Base-by-base conservation (phyloP, 2,797 vertebrate species). In the Tapera naevia region DNA sequence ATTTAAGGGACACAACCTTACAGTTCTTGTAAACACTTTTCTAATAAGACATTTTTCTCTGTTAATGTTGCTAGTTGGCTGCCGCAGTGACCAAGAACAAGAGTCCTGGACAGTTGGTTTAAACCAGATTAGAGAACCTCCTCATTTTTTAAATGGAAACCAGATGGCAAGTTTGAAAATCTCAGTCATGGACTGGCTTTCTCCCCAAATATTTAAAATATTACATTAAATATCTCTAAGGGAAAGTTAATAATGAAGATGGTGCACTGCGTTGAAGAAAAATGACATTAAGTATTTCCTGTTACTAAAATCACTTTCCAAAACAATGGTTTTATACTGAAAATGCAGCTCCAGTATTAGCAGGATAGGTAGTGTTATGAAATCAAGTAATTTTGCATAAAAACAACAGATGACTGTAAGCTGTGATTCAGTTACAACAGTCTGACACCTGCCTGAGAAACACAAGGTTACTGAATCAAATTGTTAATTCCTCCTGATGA, bases 121-220 rank as follows among this genome's bases (percentile, higher is more conserved):
- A 94, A 95, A 85, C 33, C 50, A 67, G 46, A 92, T 87, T 69
- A 93, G 69, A 89, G 72, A 93, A 27, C 30, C 30, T 96, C 54
- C 46, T 93, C 45, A 39, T 71, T 93, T 92, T 80, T 86, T 3
- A 92, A 95, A 94, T 81, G 45, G 62, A 94, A 92, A 84, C 23
- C 89, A 94, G 85, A 92, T 86, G 91, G 54, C n/a, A 87, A 57
- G 30, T 56, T 88, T 93, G 82, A 95, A 81, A 66, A 76, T 57
- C 57, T 86, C 58, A 62, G 73, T 72, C 73, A 62, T 53, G 54
- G 54, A 64, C 71, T 89, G 84, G 24, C 17, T 93, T 15, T 61
- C 54, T 81, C 75, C 83, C 39, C 66, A 95, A 9, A 91, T 89
- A 94, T 94, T 93, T 91, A 51, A 95, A 96, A 82, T 95, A 91